phyloP scores from a whole-genome alignment of 1,140 invertebrate species.

The Melitaea cinxia region DNA sequence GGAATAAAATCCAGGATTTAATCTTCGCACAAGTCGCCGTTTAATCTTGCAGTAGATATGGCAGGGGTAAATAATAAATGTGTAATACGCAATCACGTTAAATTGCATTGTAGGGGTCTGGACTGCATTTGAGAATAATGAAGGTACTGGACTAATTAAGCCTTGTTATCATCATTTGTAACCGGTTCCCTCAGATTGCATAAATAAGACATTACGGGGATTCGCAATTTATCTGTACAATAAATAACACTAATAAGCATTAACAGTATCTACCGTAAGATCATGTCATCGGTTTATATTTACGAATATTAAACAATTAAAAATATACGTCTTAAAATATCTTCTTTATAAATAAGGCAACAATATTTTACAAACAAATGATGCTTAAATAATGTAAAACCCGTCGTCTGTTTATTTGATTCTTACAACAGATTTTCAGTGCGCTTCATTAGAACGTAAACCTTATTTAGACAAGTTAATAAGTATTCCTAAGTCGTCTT shows the following conservation, averaged over 20 bases:
- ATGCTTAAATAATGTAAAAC: slow-evolving; percentile 1
- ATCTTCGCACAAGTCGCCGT: slow-evolving; percentile 71
- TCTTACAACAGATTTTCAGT: slow-evolving; percentile 24
- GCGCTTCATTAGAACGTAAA: slow-evolving; percentile 54
- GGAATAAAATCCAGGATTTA: slow-evolving; percentile 76
- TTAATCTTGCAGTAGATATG: slow-evolving; percentile 72
- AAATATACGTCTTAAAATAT: too few species aligned
- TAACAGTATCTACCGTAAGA: neutral
- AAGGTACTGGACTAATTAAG: slow-evolving; percentile 23
- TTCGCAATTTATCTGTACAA: neutral
- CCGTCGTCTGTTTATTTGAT: neutral
- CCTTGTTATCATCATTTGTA: slow-evolving; percentile 20
- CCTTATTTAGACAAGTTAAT: slow-evolving; percentile 72
- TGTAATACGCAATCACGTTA: slow-evolving; percentile 61
- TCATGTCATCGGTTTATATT: neutral
- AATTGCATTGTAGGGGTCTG: slow-evolving; percentile 55
- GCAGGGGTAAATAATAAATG: slow-evolving; percentile 71
- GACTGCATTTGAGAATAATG: slow-evolving; percentile 21
- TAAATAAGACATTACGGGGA: slow-evolving; percentile 26
- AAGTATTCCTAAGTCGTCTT: slow-evolving; percentile 73
- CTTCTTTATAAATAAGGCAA: neutral
- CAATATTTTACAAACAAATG: neutral
- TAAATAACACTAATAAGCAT: neutral
- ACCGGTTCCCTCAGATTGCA: slow-evolving; percentile 26
- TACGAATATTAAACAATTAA: neutral